A percentile compares a stretch with the other conserved stretches of the same genome.
Evolutionary conservation across 2,797 vertebrate genomes (phyloP).

Genomic region (Clarias laeviceps): DNA sequence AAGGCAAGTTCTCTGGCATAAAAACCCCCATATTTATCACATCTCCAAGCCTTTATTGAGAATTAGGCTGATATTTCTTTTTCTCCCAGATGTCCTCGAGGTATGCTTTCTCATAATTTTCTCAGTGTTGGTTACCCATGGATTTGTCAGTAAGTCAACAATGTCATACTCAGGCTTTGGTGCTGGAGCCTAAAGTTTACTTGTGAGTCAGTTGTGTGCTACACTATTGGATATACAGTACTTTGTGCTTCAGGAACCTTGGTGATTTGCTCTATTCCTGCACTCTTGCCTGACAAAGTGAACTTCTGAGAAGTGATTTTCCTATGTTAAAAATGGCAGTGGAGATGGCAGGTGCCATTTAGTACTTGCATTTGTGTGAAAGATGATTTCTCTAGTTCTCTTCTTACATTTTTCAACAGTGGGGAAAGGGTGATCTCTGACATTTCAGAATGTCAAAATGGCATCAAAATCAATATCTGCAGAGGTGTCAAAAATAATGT

Average conservation of each 20-base stretch:
- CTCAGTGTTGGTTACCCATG: background rate
- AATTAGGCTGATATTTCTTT: conserved; percentile 1
- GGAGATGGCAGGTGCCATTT: background rate
- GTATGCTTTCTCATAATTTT: background rate
- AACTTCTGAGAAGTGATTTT: conserved; percentile 5
- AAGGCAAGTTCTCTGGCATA: conserved; percentile 28
- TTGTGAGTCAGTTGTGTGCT: background rate
- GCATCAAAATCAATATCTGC: background rate
- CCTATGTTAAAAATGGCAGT: too few relatives aligned
- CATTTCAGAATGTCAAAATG: conserved; percentile 38
- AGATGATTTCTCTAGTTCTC: background rate
- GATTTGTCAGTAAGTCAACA: conserved; percentile 21
- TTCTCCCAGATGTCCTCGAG: background rate
- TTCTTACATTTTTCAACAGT: background rate
- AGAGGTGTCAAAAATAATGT: background rate
- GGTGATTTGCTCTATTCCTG: background rate
- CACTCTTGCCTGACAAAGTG: background rate
- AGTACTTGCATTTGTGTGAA: background rate
- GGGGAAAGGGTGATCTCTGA: conserved; percentile 24
- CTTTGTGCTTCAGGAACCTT: background rate
- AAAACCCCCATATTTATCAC: conserved; percentile 34
- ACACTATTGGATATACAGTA: background rate
- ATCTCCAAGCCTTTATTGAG: conserved; percentile 3
- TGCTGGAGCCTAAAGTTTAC: background rate
- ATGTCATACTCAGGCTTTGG: background rate